Base-by-base conservation (phyloP, 2,888 invertebrate species). In the Girardia tigrina region DNA sequence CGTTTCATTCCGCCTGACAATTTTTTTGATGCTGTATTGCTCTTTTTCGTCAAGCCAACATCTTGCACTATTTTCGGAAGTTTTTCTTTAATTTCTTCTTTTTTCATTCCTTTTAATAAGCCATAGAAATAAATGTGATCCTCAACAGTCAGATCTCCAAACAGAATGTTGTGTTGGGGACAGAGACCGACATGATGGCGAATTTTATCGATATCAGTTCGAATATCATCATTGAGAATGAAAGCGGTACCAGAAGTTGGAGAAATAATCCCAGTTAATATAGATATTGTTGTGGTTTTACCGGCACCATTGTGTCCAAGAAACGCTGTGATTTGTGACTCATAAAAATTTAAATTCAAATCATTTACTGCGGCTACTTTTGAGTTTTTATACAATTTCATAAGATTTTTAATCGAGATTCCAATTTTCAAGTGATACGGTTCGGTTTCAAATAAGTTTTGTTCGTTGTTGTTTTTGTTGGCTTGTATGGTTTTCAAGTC, bases 111-210 rank as follows among this genome's bases (percentile, higher is more conserved):
- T 79, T 86, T 86, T 69, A 87, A 80, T 1, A 83, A 79, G 20
- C 81, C 82, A 79, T 82, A 84, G 79, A 84, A 83, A 81, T 81
- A 81, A 73, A 84, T 78, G 78, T 84, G 84, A 77, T 84, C 84
- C 73, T 82, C 81, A 20, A 84, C 83, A 26, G 84, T 83, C 77
- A 84, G 78, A 2, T 82, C 81, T 77, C 87, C 86, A 81, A 88
- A 88, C 4, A 94, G 87, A 71, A 93, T 90, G 85, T 93, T 92
- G 78, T 89, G 88, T 84, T 94, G 93, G n/a, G 92, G 91, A 82
- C 93, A 94, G 80, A 91, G 89, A 78, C 92, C 92, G 70, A 92
- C 87, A 77, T 88, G 87, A 77, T 88, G 87, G 70, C 91, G 87
- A 77, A 92, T 89, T 29, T 86, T 84, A 12, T 87, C 84, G 80